phyloP scores from a whole-genome alignment of 2,888 invertebrate genomes.

The Torymus texanus region DNA sequence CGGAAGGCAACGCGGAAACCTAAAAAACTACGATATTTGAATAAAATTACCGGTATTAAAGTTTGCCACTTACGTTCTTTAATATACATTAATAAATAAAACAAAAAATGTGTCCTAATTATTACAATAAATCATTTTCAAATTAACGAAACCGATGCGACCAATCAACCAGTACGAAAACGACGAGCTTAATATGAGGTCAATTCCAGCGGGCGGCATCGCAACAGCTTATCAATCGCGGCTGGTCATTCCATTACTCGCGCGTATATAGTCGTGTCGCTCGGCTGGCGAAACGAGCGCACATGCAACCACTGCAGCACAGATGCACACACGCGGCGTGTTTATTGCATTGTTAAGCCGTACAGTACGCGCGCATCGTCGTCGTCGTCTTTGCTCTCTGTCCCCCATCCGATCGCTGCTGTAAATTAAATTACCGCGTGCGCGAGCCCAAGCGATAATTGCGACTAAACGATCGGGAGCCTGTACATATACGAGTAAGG shows the following conservation, averaged over 20 bases:
- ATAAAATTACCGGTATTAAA: no score
- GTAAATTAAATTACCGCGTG: conserved; percentile 66
- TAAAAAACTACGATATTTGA: neutral
- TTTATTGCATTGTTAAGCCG: conserved; percentile 20
- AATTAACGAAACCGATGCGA: neutral
- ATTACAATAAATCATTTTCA: neutral
- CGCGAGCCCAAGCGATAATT: conserved; percentile 66
- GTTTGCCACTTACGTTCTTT: no score
- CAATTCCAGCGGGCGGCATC: conserved; percentile 9
- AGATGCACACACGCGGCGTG: neutral
- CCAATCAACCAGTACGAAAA: no score
- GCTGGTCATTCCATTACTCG: conserved; percentile 9
- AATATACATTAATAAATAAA: no score
- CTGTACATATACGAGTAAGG: neutral
- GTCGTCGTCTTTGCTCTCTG: conserved; percentile 25
- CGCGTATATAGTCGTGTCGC: no score
- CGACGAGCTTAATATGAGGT: no score
- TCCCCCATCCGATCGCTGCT: conserved; percentile 11
- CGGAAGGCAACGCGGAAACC: neutral
- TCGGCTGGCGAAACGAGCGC: no score
- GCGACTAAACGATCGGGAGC: conserved; percentile 65
- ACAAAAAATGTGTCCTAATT: no score
- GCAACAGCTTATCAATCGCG: conserved; percentile 40
- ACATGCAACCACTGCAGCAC: no score
- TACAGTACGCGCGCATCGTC: neutral